Evolutionary conservation across 2,113 vertebrate genomes (phyloP), one percentile per base, ranked within the genome.

Genomic region (Accipiter virgatus): DNA sequence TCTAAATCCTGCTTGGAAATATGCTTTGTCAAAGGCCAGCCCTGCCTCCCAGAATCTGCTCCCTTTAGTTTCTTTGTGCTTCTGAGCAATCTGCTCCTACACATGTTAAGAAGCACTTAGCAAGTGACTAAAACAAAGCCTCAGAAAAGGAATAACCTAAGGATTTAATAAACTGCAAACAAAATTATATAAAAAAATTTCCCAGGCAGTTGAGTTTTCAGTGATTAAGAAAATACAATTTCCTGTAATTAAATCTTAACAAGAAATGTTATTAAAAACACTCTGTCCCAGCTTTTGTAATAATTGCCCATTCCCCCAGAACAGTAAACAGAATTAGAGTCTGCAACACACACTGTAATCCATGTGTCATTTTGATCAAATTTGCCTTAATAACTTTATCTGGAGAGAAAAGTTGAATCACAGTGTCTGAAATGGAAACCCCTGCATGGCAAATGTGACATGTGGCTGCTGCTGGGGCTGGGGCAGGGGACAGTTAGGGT

Each of bases 211-310:
- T 97, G 97, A 98, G 97, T 98, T 98, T 98, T 98, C 98, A 98
- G 97, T 98, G 98, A 98, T 98, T 98, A 98, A 98, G 98, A 98
- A 98, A 98, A 98, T 97, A 98, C 98, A 98, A 98, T 98, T 98
- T 98, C 97, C 98, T 98, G 95, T 98, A 98, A 98, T 98, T 98
- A 98, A 98, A 98, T 98, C 98, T 98, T 98, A 98, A 98, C 98
- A 98, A 98, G 98, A 98, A 98, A 98, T 98, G 97, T 98, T 98
- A 98, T 98, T 98, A 98, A 98, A 98, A 98, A 98, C 98, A 98
- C 98, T 98, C 98, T 98, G 97, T 98, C 98, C 98, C 65, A 6
- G 97, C 98, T 98, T 98, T 98, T 97, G 97, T 98, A 98, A 98
- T 98, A 98, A 98, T 98, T 98, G 98, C 97, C 95, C 96, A 96